Evolutionary conservation across 2,797 vertebrate species (phyloP), one percentile per base, ranked within the genome.

Genomic region (Lutjanus campechanus): DNA sequence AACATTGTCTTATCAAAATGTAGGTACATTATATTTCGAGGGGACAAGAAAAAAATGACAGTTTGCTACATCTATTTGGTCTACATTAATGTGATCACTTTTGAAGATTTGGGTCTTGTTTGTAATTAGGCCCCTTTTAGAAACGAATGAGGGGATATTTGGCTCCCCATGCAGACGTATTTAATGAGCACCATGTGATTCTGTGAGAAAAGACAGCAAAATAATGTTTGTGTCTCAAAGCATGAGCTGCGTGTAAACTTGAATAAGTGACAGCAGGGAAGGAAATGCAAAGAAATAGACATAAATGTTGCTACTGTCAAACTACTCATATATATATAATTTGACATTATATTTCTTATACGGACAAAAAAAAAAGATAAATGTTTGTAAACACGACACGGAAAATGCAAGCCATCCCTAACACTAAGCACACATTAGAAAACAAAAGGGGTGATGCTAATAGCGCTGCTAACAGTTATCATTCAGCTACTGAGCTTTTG

Each of bases 401-500:
- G 4, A 43, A 8, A 13, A 55, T 9, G 5, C 0, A n/a, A 59
- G 3, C 5, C 7, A 17, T 15, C 16, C 1, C 5, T 7, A 10
- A 25, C 9, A n/a, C 17, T 17, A 9, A 51, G 43, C 50, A 15
- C 50, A 61, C 60, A 19, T 7, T 9, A 47, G 62, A 89, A 86
- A 90, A 94, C 90, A 93, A 93, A 93, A 88, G 70, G 59, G 46
- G 59, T 40, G 61, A 74, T 8, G 78, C 85, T 86, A 85, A 76
- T 25, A 36, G 29, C 29, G 62, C 55, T 22, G 74, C 81, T 76
- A 82, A 61, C 40, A 16, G n/a, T 15, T 49, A 44, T 55, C 59
- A 76, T 64, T 81, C 43, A 80, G 22, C 11, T 20, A 79, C 13
- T 15, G 11, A 80, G 59, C 69, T 59, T 50, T 51, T 76, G 25